Evolutionary conservation across 1,140 invertebrate species (phyloP).

Genomic region (Lucilia sericata): DNA sequence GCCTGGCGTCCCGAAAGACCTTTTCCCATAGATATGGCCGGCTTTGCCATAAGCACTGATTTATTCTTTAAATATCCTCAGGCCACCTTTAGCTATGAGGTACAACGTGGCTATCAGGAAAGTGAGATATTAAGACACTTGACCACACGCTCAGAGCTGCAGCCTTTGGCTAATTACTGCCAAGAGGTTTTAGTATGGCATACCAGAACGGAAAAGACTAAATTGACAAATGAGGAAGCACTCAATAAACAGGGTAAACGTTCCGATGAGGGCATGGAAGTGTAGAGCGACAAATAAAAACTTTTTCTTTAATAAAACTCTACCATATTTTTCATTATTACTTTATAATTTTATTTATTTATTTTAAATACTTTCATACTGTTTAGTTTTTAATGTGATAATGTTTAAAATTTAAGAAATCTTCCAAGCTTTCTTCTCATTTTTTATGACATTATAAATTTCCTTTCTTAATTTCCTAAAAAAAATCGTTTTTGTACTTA

Average conservation of each 20-base stretch:
- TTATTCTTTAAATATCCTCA: conserved; percentile 82
- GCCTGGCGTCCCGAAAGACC: conserved; percentile 87
- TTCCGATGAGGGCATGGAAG: conserved; percentile 79
- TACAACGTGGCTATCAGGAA: conserved; percentile 91
- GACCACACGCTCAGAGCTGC: conserved; percentile 82
- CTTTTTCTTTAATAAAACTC: too few relatives aligned
- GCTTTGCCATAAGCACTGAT: conserved; percentile 92
- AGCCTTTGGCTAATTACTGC: conserved; percentile 90
- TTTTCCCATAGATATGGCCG: conserved; percentile 99
- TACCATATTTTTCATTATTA: too few relatives aligned
- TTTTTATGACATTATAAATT: too few relatives aligned
- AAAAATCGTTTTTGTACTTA: too few relatives aligned
- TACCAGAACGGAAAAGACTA: conserved; percentile 90
- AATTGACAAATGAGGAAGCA: conserved; percentile 77
- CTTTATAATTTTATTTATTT: too few relatives aligned
- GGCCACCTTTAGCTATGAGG: conserved; percentile 82
- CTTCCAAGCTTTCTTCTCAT: too few relatives aligned
- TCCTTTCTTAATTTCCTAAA: too few relatives aligned
- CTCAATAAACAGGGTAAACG: conserved; percentile 67
- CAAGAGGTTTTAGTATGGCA: conserved; percentile 98
- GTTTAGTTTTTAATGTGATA: too few relatives aligned
- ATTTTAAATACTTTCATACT: too few relatives aligned
- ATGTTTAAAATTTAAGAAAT: too few relatives aligned
- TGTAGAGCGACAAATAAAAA: conserved; percentile 57
- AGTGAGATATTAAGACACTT: conserved; percentile 88